phyloP scores from a whole-genome alignment of 2,113 vertebrate genomes.

The Calonectris borealis region DNA sequence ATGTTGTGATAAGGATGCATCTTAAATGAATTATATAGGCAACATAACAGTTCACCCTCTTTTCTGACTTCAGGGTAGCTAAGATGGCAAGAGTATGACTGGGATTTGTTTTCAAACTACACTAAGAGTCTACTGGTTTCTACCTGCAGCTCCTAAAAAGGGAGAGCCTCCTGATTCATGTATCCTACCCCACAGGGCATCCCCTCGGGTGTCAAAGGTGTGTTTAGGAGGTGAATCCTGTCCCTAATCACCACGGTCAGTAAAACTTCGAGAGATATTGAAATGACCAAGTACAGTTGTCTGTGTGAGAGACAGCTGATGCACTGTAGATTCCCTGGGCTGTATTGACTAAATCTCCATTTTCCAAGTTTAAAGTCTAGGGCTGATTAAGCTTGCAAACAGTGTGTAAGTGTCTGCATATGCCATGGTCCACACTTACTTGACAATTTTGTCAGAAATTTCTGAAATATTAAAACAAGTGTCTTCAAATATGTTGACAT shows the following conservation, averaged over 20 bases:
- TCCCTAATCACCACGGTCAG: neutral
- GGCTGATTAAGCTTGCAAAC: neutral
- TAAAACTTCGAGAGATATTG: neutral
- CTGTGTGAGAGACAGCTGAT: neutral
- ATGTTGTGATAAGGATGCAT: neutral
- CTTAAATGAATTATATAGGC: neutral
- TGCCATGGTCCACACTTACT: neutral
- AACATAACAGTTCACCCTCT: accelerated
- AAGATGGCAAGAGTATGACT: neutral
- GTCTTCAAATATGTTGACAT: neutral
- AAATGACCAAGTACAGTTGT: neutral
- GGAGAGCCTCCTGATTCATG: neutral
- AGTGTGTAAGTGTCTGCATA: neutral
- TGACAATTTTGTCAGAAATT: neutral
- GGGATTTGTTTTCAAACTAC: neutral
- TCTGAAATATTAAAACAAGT: neutral
- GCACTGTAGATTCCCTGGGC: neutral
- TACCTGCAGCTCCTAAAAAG: neutral
- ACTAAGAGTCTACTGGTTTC: neutral
- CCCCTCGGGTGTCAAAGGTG: neutral
- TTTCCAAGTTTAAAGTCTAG: neutral
- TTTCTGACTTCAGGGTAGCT: neutral
- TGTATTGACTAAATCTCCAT: neutral
- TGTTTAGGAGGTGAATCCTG: neutral
- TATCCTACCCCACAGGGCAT: neutral